Base-by-base conservation (phyloP, 2,888 invertebrate species). In the Dione vanillae region DNA sequence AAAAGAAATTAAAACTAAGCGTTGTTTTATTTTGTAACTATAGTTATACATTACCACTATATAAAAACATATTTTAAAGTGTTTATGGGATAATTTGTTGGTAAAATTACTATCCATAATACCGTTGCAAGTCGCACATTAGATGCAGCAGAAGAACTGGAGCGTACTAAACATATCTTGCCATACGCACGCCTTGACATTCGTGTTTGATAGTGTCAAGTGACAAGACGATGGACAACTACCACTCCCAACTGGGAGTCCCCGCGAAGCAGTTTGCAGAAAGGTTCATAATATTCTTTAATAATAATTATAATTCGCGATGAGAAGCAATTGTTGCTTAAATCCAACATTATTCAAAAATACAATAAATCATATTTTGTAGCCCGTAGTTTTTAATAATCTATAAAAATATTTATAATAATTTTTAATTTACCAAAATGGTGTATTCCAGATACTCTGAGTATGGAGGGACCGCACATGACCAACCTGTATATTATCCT, bases 171-270 rank as follows among this genome's bases (percentile, higher is more conserved):
- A 69, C 71, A 78, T 73, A 77, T 71, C 77, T 74, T 76, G 54
- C 62, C 7, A 1, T 37, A 67, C 40, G 45, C 79, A 84, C 82
- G 85, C 83, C 86, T 86, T 89, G 86, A 87, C 86, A 86, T 86
- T 83, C 83, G 78, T 61, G 79, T 78, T 81, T 81, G 77, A 78
- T 83, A 79, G 78, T 72, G 73, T 78, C 77, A 65, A 67, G 73
- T 75, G 79, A 70, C 72, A 91, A 89, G 88, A 87, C 90, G 75
- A 77, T 91, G 74, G 90, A 88, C 79, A 85, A 86, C 75, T 74
- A 90, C 72, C 79, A 90, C 69, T 85, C 90, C 72, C 87, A 88
- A 80, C 84, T 89, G 80, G 91, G 89, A 77, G 79, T 86, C 64
- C 88, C 86, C 70, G 78, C 86, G 43, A 91, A 91, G 71, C 89